phyloP scores from a whole-genome alignment of 1,140 invertebrate genomes.

The Trichoplusia ni region DNA sequence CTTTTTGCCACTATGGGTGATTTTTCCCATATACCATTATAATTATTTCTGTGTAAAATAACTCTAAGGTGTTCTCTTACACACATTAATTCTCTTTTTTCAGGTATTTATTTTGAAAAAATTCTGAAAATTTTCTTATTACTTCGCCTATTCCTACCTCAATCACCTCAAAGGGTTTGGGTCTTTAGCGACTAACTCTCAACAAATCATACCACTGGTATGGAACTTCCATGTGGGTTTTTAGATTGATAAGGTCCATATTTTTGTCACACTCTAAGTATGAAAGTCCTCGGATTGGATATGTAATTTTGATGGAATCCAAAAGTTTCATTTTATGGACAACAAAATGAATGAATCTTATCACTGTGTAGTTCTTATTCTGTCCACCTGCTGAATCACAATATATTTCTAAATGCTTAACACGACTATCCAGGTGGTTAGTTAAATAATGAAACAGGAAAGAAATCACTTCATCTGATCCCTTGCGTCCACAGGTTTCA shows the following conservation, averaged over 20 bases:
- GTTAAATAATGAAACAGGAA: constrained; percentile 45
- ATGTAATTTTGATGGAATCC: constrained; percentile 37
- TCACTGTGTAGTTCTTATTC: constrained; percentile 54
- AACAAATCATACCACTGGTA: neutral
- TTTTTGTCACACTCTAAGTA: constrained; percentile 17
- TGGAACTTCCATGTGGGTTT: neutral
- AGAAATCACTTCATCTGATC: constrained; percentile 42
- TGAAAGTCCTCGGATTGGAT: neutral
- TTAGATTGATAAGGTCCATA: constrained; percentile 3
- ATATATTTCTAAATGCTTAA: constrained; percentile 40
- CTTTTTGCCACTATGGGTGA: no score
- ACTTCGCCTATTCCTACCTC: no score
- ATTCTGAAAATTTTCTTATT: no score
- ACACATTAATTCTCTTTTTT: no score
- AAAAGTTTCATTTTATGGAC: constrained; percentile 30
- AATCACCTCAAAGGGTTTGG: neutral
- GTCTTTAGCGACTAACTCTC: neutral
- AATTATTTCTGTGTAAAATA: no score
- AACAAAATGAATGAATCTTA: constrained; percentile 34
- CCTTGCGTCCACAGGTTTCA: constrained; percentile 37
- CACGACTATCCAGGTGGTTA: constrained; percentile 31
- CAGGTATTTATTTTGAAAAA: no score
- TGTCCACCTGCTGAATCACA: constrained; percentile 49
- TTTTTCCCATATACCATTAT: no score
- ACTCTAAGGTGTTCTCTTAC: no score